Evolutionary conservation across 1,140 invertebrate species (phyloP), one percentile per base, ranked within the genome.

Genomic region (honey bee (Apis mellifera)): DNA sequence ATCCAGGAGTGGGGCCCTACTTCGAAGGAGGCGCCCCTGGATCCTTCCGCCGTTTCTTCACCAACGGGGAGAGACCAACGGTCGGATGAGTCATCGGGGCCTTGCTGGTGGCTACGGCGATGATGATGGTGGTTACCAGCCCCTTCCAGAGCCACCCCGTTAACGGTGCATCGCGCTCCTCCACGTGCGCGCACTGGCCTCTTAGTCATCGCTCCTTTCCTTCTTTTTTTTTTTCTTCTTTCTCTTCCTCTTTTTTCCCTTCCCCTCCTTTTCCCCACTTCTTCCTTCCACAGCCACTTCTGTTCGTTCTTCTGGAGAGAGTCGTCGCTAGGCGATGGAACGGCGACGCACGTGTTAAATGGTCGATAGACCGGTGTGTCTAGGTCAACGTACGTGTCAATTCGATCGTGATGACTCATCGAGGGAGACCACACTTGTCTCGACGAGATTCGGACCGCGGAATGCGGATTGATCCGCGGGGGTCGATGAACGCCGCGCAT

Each of bases 51-150:
- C 32, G 70, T 68, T 84, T 32, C 81, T 84, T 57, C 85, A 23
- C 11, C 32, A 42, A 42, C 32, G 32, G 32, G 68, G 23, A 68
- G 65, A 81, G 85, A 78, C 73, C 82, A 81, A 87, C 85, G 86
- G 78, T 84, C 73, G 78, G 79, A 84, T 89, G 89, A 90, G 52
- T 90, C 89, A 90, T 87, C 82, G 69, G 83, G 83, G 83, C 80
- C 83, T 81, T 70, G 78, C 66, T 78, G 74, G 76, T 83, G 81
- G 84, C 74, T 82, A 82, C 76, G 79, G 80, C 48, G 78, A 77
- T 78, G 84, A 82, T 78, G 86, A 75, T 79, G 79, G 74, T 82
- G 84, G 85, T 82, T 76, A 62, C 71, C 54, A 70, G 70, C 86
- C 86, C 86, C 85, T 86, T 23, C 81, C 65, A 70, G 74, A 86